Conservation (phyloP, 2,888 invertebrate species). For the Catocala nupta region DNA sequence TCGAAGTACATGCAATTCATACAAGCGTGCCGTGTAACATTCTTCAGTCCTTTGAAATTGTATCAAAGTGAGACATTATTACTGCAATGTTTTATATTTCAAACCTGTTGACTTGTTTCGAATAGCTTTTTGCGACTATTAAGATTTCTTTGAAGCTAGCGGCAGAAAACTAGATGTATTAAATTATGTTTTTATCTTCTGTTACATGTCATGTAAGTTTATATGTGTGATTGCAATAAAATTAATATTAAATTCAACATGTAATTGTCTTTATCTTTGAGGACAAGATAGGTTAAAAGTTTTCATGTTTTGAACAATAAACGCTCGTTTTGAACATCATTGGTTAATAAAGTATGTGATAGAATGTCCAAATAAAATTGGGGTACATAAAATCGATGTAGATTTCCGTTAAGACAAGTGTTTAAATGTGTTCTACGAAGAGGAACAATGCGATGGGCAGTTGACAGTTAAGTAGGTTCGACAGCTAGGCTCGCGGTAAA, state of each 20-base stretch:
- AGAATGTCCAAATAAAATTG: slow-evolving; percentile 2
- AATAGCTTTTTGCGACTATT: slow-evolving; percentile 48
- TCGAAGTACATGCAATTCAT: slow-evolving; percentile 19
- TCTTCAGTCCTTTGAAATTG: slow-evolving; percentile 21
- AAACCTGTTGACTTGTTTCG: slow-evolving; percentile 42
- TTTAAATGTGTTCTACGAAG: slow-evolving; percentile 56
- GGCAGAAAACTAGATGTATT: slow-evolving; percentile 20
- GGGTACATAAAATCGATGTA: slow-evolving; percentile 35
- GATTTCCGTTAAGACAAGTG: slow-evolving; percentile 50
- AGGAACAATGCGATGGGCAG: slow-evolving; percentile 59
- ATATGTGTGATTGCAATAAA: slow-evolving; percentile 9
- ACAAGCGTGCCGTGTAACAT: slow-evolving; percentile 27
- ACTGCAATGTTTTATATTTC: slow-evolving; percentile 47
- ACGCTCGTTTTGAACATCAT: background rate
- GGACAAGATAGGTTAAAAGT: background rate
- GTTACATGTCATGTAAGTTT: slow-evolving; percentile 13
- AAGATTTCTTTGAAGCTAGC: slow-evolving; percentile 43
- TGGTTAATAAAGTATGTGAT: background rate
- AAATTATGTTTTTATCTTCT: slow-evolving; percentile 26
- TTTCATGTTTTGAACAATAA: background rate
- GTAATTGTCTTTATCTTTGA: background rate
- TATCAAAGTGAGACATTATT: slow-evolving; percentile 51
- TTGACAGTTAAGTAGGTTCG: slow-evolving; percentile 59
- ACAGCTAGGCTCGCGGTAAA: slow-evolving; percentile 67
- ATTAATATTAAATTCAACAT: slow-evolving; percentile 10